phyloP scores from a whole-genome alignment of 2,797 vertebrate genomes.

The Schizopygopsis malacanthus region DNA sequence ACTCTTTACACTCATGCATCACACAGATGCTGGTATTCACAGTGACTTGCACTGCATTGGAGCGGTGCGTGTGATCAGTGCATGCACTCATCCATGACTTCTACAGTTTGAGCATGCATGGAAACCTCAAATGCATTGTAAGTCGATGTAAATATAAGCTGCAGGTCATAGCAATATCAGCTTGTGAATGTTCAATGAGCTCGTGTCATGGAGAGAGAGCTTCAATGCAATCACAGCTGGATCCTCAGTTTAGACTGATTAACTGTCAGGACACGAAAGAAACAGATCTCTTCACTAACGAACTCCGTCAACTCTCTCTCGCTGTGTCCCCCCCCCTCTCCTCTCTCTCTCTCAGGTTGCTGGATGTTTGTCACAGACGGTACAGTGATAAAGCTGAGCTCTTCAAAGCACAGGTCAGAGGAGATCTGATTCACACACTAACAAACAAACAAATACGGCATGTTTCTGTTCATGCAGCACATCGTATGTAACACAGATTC shows the following conservation, averaged over 20 bases:
- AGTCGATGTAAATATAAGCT: neutral
- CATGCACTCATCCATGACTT: neutral
- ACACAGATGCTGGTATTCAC: neutral
- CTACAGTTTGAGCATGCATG: neutral
- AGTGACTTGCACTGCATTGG: neutral
- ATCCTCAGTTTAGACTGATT: neutral
- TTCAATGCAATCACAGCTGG: neutral
- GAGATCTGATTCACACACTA: neutral
- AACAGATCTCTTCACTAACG: neutral
- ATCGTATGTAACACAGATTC: neutral
- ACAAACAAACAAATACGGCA: neutral
- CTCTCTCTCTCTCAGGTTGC: constrained; percentile 73
- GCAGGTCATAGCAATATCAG: neutral
- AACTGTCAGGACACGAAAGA: neutral
- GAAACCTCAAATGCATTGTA: neutral
- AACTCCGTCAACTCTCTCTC: too few relatives aligned
- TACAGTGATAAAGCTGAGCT: constrained; percentile 81
- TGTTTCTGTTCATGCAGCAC: neutral
- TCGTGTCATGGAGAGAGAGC: neutral
- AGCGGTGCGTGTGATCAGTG: neutral
- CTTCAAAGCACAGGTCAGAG: constrained; percentile 84
- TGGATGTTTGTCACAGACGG: constrained; percentile 87
- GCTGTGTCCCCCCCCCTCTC: too few relatives aligned
- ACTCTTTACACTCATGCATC: neutral
- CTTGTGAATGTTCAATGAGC: neutral